Base-by-base conservation (phyloP, 2,113 vertebrate genomes). In the Gymnocephalus cernua region DNA sequence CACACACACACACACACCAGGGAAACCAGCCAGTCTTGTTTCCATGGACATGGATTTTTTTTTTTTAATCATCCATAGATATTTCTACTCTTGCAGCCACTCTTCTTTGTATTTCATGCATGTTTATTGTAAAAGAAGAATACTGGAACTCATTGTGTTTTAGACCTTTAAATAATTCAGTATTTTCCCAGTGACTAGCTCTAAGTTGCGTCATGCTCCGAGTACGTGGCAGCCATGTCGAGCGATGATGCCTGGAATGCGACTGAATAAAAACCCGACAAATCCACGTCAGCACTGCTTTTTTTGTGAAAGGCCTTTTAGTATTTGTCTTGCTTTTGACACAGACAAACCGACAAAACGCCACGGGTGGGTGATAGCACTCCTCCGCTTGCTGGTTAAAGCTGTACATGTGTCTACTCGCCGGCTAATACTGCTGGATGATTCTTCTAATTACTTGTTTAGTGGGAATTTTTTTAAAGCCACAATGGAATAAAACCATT, bases 21-120 rank as follows among this genome's bases (percentile, higher is more conserved):
- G 51, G 65, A 83, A 87, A 88, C 74, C 67, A 86, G 79, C 73
- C 77, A 54, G 72, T 77, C 85, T 84, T 86, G 91, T 93, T 92
- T 90, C 91, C 90, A 90, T 91, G 91, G 92, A 83, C 87, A 86
- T 88, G 48, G 64, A 73, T 47, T 82, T 74, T 41, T 35, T 35
- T 35, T 41, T 11, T 41, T 11, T 10, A 74, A 85, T 78, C 74
- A 74, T 32, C 50, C 1, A 53, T 23, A 86, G 80, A 90, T 71
- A 65, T 74, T 77, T 81, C 72, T 78, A 0, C 44, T 65, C 62
- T 27, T 65, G 61, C 74, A 64, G 79, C 54, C 61, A 44, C 77
- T 59, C 57, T 53, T 80, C 62, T 79, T 77, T 74, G 44, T 63
- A 41, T 56, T 71, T 78, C 35, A 1, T 61, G 64, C 3, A 27